Base-by-base conservation (phyloP, 2,113 vertebrate genomes). In the Parotia lawesii region DNA sequence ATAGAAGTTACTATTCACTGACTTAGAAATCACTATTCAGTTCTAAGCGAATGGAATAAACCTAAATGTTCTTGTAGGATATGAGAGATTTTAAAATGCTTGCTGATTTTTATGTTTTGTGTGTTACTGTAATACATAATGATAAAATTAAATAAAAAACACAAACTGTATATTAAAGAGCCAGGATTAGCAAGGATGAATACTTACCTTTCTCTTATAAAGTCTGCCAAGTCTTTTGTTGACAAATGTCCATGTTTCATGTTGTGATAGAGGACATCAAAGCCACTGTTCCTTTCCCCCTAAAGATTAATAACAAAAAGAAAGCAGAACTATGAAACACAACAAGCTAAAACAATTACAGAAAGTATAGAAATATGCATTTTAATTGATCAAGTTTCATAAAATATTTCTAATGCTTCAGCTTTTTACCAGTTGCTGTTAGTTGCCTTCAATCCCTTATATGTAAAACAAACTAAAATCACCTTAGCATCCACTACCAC, bases 181-280 rank as follows among this genome's bases (percentile, higher is more conserved):
- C 54, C 79, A 84, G n/a, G 24, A 86, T 54, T 79, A 86, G 79
- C 27, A 74, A 89, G 81, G 23, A 95, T 40, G 84, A 93, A 90
- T 61, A 94, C 97, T 97, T 98, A 99, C 98, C 99, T 98, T 98
- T 99, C 99, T 97, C 98, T 98, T 97, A 99, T 99, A 97, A 99
- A 99, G 91, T 99, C 99, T 54, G 98, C 98, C 87, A 99, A 97
- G 93, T 99, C 99, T 97, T 99, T 99, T 93, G 98, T 99, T 76
- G 99, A 99, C 86, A 99, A 99, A 88, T 99, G 98, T 73, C 99
- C 99, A 96, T 99, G 98, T 96, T 99, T 99, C 99, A 99, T 99
- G 97, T 99, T 99, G 94, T 99, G 99, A 97, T 99, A 99, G 51
- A 99, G 98, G 65, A 99, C 98, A 89, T 99, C 98, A 90, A 99